phyloP scores from a whole-genome alignment of 2,113 vertebrate genomes.

The Oncorhynchus nerka region DNA sequence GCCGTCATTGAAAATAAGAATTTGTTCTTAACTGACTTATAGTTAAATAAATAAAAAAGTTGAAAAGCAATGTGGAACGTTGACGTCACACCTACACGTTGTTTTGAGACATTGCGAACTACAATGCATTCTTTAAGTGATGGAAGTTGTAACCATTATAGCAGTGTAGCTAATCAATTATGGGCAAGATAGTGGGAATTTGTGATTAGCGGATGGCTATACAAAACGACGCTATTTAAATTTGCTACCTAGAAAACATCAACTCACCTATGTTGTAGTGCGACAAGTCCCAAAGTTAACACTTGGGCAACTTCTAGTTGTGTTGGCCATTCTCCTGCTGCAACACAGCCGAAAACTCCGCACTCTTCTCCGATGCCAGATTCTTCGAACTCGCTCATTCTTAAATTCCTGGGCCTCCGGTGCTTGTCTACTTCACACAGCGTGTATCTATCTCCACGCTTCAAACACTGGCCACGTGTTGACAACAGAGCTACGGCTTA shows the following conservation, averaged over 20 bases:
- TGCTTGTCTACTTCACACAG: neutral
- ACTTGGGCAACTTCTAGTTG: constrained; percentile 94
- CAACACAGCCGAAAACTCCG: constrained; percentile 94
- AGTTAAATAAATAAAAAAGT: no score
- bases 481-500: neutral
- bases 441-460: neutral
- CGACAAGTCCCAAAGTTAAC: constrained; percentile 87
- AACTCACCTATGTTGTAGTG: constrained; percentile 90
- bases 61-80: no score
- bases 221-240: no score
- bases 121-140: no score
- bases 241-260: neutral
- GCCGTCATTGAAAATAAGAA: no score
- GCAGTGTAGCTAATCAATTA: no score
- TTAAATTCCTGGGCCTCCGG: neutral
- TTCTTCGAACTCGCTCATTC: constrained; percentile 88
- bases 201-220: no score
- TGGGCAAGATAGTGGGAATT: no score
- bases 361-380: constrained; percentile 90
- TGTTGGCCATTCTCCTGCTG: constrained; percentile 90
- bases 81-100: no score
- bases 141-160: no score
- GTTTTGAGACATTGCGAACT: no score
- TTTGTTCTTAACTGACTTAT: no score
- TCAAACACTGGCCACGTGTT: constrained; percentile 44